Evolutionary conservation across 2,888 invertebrate genomes (phyloP), one percentile per base, ranked within the genome.

Genomic region (Eupithecia exiguata): DNA sequence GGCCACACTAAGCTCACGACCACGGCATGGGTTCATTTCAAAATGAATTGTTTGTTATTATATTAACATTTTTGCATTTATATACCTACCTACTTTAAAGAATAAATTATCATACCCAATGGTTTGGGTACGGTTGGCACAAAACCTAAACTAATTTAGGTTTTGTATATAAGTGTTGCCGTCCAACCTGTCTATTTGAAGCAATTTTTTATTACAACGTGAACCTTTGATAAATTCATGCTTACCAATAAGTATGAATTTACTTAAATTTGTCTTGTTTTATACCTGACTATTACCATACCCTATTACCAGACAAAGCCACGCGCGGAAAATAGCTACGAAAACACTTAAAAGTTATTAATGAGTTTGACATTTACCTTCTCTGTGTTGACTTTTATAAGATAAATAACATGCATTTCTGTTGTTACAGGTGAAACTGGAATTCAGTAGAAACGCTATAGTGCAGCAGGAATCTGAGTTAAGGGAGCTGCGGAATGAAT

Each of bases 391-490:
- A 21, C 53, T 12, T 53, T 25, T 53, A 21, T 12, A 5, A 25
- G 12, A n/a, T 53, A 53, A 53, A 53, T 62, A 62, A 62, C 18
- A 35, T 35, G 35, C 62, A 5, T 18, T 65, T 65, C 36, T 63
- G 61, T 84, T 70, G 77, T 84, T 87, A 0, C 83, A 92, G 89
- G 81, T 87, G 0, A 91, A 91, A 81, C 72, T 93, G 81, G 93
- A 88, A 38, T 89, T 86, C 69, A 87, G 84, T n/a, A 85, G 92
- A 75, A 86, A 86, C 14, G 81, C 87, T 0, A 91, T 91, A 72
- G 86, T 90, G 0, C 83, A 91, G 35, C 89, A 90, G 72, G 91
- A 93, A 63, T 81, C 88, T 0, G 84, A 89, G 53, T 71, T 92
- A 0, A 82, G 92, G 18, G 89, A 90, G 43, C 74, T 91, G 6